Evolutionary conservation across 2,113 vertebrate species (phyloP).

Genomic region (Acinonyx jubatus): DNA sequence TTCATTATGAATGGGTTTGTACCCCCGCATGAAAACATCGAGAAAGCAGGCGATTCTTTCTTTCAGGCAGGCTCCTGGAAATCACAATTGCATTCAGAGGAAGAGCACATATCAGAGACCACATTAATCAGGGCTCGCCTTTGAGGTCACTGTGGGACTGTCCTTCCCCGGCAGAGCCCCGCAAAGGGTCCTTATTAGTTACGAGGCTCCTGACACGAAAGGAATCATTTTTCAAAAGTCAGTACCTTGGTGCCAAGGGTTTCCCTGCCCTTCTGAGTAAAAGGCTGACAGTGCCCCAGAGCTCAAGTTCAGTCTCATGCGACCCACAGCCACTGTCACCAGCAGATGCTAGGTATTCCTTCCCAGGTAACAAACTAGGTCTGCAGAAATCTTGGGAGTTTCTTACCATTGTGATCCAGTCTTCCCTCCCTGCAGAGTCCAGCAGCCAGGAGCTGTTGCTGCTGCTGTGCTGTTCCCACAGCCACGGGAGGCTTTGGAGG

Average conservation of each 20-base stretch:
- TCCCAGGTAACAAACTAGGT: slow-evolving; percentile 55
- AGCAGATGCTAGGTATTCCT: slow-evolving; percentile 28
- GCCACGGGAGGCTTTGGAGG: slow-evolving; percentile 80
- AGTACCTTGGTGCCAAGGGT: slow-evolving; percentile 57
- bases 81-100: neutral
- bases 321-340: slow-evolving; percentile 59
- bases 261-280: slow-evolving; percentile 60
- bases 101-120: neutral
- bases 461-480: slow-evolving; percentile 74
- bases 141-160: neutral
- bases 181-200: slow-evolving; percentile 40
- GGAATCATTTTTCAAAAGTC: slow-evolving; percentile 66
- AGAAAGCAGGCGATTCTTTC: neutral
- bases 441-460: slow-evolving; percentile 80
- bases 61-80: neutral
- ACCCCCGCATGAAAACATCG: neutral
- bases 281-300: slow-evolving; percentile 45
- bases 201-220: slow-evolving; percentile 54
- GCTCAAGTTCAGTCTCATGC: slow-evolving; percentile 32
- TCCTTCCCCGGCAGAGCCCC: slow-evolving; percentile 24
- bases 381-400: slow-evolving; percentile 71
- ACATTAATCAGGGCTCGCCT: neutral
- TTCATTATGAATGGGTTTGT: neutral
- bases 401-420: slow-evolving; percentile 85
- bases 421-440: slow-evolving; percentile 68